Percentiles rank a stretch among this genome's conserved stretches.
Conservation (phyloP, 2,113 vertebrate species). For the Eclectus roratus region DNA sequence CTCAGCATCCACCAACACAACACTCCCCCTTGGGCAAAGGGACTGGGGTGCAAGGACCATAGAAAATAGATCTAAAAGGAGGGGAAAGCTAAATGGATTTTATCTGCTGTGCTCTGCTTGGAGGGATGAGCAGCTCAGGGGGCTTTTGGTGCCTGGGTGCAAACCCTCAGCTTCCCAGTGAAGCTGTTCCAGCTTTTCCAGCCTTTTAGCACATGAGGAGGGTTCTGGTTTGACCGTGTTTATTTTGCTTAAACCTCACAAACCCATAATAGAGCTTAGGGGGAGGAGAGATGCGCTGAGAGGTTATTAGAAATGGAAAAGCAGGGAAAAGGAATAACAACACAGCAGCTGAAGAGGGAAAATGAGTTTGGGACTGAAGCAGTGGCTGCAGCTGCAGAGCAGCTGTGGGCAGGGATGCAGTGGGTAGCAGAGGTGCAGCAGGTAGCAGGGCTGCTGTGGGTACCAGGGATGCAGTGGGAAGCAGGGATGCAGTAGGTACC, state of each 20-base stretch:
- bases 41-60: background rate
- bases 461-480: background rate
- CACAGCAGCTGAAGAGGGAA: background rate
- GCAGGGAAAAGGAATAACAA: background rate
- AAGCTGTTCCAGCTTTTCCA: conserved; percentile 60
- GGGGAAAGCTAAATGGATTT: background rate
- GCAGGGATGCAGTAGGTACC: background rate
- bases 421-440: accelerated
- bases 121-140: background rate
- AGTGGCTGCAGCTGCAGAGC: background rate
- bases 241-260: conserved; percentile 70
- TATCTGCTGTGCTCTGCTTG: background rate
- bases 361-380: background rate
- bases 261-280: conserved; percentile 17
- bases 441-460: too few relatives aligned
- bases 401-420: background rate
- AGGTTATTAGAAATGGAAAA: background rate
- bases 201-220: conserved; percentile 59
- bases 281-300: background rate
- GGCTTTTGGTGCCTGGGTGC: background rate
- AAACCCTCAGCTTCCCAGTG: background rate
- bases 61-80: background rate
- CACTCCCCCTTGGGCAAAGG: background rate
- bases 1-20: background rate
- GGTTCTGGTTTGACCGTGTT: conserved; percentile 62